These are phyloP conservation scores for Phaedon cochleariae DNA, from an alignment of 2,888 invertebrate genomes.

Conservation along the genomic window DNA sequence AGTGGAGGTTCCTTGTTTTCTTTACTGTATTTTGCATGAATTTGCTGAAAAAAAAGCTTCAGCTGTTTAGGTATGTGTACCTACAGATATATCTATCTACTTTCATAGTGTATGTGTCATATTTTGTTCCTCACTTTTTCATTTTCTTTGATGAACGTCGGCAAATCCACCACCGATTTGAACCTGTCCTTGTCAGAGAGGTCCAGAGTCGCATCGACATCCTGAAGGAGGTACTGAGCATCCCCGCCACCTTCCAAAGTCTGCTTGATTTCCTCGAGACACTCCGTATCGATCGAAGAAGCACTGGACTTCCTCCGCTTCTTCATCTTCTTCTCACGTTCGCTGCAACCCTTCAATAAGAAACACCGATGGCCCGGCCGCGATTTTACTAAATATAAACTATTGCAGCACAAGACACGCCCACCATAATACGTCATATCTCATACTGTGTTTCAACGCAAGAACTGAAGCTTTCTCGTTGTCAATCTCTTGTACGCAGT, in stretches of 20 bases:
- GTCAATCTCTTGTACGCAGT: too few species aligned
- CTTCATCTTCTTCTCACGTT: slow-evolving; percentile 22
- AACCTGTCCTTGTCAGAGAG: slow-evolving; percentile 63
- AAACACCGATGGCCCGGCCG: background rate
- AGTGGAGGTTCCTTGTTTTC: too few species aligned
- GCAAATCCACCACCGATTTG: slow-evolving; percentile 76
- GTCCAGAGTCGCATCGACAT: slow-evolving; percentile 26
- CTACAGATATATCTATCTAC: too few species aligned
- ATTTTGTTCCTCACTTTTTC: slow-evolving; percentile 67
- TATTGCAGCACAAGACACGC: too few species aligned
- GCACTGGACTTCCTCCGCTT: slow-evolving; percentile 24
- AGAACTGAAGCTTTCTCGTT: too few species aligned
- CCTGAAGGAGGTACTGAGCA: slow-evolving; percentile 69
- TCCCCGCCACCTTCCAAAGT: slow-evolving; percentile 76
- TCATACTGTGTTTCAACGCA: too few species aligned
- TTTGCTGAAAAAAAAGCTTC: too few species aligned
- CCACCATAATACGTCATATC: too few species aligned
- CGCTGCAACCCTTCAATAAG: background rate
- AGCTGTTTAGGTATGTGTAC: too few species aligned
- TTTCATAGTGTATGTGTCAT: background rate
- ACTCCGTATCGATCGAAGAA: slow-evolving; percentile 59
- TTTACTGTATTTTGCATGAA: too few species aligned
- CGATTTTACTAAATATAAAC: too few species aligned
- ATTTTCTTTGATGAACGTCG: slow-evolving; percentile 75
- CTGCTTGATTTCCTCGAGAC: slow-evolving; percentile 71